Conservation (phyloP, 2,797 vertebrate species). For the Falco naumanni region DNA sequence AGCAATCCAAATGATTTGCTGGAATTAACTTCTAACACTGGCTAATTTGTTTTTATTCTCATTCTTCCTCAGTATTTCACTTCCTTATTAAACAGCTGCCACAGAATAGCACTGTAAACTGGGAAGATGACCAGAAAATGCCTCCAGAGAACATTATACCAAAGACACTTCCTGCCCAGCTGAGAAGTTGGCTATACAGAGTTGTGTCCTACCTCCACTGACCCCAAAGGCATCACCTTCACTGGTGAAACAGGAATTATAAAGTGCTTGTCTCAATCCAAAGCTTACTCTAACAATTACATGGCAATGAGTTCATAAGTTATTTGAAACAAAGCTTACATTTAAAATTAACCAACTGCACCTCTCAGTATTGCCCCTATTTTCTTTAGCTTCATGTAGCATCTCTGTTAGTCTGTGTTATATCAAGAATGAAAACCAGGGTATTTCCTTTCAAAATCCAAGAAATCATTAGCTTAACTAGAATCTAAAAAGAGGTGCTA, state of each 20-base stretch:
- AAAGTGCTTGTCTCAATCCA: background rate
- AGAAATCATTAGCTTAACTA: background rate
- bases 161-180: constrained; percentile 68
- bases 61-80: constrained; percentile 64
- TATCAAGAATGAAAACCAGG: background rate
- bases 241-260: background rate
- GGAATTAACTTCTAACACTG: constrained; percentile 72
- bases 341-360: background rate
- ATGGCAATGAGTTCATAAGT: background rate
- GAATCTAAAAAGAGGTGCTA: background rate
- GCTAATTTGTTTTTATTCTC: constrained; percentile 71
- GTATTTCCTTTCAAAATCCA: background rate
- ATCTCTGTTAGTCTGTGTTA: background rate
- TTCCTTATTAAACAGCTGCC: constrained; percentile 73
- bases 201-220: background rate
- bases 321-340: background rate
- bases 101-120: constrained; percentile 58
- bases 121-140: constrained; percentile 73
- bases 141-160: constrained; percentile 40
- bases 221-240: constrained; percentile 35
- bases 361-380: background rate
- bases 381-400: background rate
- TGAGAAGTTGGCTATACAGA: constrained; percentile 37
- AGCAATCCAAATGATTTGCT: constrained; percentile 67
- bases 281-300: background rate